Evolutionary conservation across 1,140 invertebrate species (phyloP), one percentile per base, ranked within the genome.

Genomic region (Bombus haemorrhoidalis): DNA sequence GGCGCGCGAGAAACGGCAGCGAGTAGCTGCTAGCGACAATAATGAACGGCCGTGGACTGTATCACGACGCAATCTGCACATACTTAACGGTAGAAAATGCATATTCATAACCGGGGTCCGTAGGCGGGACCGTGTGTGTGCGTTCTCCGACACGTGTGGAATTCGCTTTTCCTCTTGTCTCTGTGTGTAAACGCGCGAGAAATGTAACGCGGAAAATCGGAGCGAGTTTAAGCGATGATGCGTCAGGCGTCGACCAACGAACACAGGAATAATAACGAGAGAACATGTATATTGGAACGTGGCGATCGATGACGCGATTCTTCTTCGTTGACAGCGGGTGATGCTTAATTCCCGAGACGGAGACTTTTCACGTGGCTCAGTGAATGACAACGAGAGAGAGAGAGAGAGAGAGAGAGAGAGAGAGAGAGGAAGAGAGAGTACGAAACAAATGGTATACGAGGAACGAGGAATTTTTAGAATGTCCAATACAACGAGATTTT

Each of bases 21-120:
- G 91, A 92, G 91, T 92, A 89, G 90, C 92, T 94, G 93, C 92
- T 92, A 91, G 92, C 93, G 93, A 95, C 94, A 94, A 95, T 95
- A 95, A 95, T 93, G 94, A 95, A 95, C 94, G 94, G 93, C 92
- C 91, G 81, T 87, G 92, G 91, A 92, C 92, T 93, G 92, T 95
- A 95, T 94, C 94, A 93, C 93, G 91, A 93, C 93, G 93, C 94
- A 94, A 95, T 95, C 94, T 95, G 94, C 93, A 93, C 94, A 94
- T 94, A 95, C 94, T 95, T 95, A 95, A 94, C 94, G 93, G 92
- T 91, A 92, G 91, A 94, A 94, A 94, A 94, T 95, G 93, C 95
- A 95, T 95, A 95, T 95, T 95, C 94, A 95, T 95, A 92, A 92
- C 92, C 85, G 86, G 86, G 91, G 81, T 78, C 73, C 82, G 90